Evolutionary conservation across 1,140 invertebrate genomes (phyloP).

Genomic region (Xylocopa sonorina): DNA sequence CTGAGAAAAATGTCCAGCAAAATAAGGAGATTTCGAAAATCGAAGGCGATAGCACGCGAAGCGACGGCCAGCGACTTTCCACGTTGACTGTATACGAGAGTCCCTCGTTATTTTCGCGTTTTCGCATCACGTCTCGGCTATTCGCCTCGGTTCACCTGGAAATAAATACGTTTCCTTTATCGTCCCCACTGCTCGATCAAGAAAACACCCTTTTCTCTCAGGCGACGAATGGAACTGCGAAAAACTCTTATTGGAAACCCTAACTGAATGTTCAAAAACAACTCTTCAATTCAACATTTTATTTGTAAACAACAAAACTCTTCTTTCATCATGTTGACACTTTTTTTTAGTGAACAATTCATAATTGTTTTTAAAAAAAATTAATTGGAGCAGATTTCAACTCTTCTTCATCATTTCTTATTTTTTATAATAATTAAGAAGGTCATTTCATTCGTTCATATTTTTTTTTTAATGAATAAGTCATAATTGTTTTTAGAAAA

Average conservation of each 20-base stretch:
- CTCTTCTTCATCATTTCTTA: too few relatives aligned
- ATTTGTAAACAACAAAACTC: too few relatives aligned
- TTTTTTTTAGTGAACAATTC: neutral
- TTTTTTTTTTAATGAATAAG: too few relatives aligned
- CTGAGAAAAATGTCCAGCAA: too few relatives aligned
- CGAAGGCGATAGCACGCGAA: too few relatives aligned
- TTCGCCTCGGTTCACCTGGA: conserved; percentile 78
- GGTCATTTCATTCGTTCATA: too few relatives aligned
- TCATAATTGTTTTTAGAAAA: too few relatives aligned
- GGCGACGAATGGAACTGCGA: conserved; percentile 44
- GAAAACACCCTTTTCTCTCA: too few relatives aligned
- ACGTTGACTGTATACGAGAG: conserved; percentile 69
- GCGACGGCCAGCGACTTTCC: conserved; percentile 42
- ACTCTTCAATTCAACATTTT: neutral
- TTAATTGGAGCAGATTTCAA: conserved; percentile 18
- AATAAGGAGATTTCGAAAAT: too few relatives aligned
- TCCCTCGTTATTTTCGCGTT: conserved; percentile 74
- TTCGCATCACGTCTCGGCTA: conserved; percentile 78
- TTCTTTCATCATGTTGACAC: neutral
- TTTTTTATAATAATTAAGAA: too few relatives aligned
- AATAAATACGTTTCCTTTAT: conserved; percentile 76
- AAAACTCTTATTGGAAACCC: conserved; percentile 24
- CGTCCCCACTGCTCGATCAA: conserved; percentile 61
- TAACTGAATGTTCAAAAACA: neutral
- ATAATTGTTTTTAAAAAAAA: conserved; percentile 29